Conservation (phyloP, 2,888 invertebrate species). For the Cancer borealis region DNA sequence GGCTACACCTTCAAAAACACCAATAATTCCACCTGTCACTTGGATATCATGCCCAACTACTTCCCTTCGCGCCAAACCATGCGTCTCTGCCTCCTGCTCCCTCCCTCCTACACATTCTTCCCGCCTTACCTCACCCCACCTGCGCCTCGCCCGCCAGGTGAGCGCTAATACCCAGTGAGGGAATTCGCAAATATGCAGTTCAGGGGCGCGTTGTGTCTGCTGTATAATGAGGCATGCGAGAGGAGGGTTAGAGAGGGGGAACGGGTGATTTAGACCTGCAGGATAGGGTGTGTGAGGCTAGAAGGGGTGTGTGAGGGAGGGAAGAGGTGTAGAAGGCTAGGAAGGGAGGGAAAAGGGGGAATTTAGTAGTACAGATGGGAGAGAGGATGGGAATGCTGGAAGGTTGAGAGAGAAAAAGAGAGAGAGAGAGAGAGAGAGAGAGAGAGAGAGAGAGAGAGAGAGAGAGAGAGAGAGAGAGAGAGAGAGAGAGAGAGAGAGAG, state of each 20-base stretch:
- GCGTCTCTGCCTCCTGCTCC: conserved; percentile 33
- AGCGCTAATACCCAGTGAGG: conserved; percentile 13
- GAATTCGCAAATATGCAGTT: conserved; percentile 28
- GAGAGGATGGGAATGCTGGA: neutral
- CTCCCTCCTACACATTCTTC: neutral
- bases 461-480: neutral
- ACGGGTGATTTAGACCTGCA: neutral
- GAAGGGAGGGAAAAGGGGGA: neutral
- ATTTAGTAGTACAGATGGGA: no score
- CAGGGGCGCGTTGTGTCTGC: conserved; percentile 18
- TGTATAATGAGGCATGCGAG: conserved; percentile 33
- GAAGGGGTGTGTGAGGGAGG: neutral
- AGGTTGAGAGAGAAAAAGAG: neutral
- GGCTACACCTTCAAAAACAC: neutral
- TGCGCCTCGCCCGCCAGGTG: conserved; percentile 5
- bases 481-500: neutral
- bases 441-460: neutral
- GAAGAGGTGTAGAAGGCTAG: neutral
- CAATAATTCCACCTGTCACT: neutral
- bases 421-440: neutral
- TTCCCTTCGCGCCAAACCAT: neutral
- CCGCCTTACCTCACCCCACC: conserved; percentile 40
- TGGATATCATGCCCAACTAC: neutral
- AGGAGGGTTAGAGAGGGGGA: neutral
- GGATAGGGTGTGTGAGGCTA: neutral